These are phyloP conservation scores for Sphecodes monilicornis DNA, from an alignment of 2,888 invertebrate species.

Conservation along the genomic window DNA sequence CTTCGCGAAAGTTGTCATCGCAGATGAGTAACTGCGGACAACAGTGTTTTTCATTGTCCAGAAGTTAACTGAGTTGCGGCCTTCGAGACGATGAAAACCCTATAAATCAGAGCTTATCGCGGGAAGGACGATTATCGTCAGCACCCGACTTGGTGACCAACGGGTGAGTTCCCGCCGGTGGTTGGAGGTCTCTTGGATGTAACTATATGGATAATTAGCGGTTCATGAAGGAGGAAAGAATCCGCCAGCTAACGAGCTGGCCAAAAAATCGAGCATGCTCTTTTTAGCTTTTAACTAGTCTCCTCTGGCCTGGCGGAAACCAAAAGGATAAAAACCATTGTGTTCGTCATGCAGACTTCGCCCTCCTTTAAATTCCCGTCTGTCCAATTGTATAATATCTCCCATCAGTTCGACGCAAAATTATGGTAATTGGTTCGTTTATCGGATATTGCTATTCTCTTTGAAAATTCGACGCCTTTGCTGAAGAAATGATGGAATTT, in stretches of 20 bases:
- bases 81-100: constrained; percentile 48
- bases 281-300: constrained; percentile 42
- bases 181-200: constrained; percentile 28
- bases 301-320: not conserved
- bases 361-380: not conserved
- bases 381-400: not conserved
- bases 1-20: constrained; percentile 9
- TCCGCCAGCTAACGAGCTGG: constrained; percentile 64
- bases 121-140: constrained; percentile 64
- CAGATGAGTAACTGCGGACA: constrained; percentile 37
- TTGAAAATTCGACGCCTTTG: too few species aligned
- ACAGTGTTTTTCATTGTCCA: constrained; percentile 53
- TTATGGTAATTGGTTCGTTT: not conserved
- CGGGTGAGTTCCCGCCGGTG: not conserved
- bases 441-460: not conserved
- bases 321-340: constrained; percentile 33
- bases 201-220: constrained; percentile 66
- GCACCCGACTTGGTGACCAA: constrained; percentile 26
- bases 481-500: too few species aligned
- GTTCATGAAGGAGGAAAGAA: constrained; percentile 56
- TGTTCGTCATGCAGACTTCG: not conserved
- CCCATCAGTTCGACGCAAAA: not conserved
- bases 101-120: constrained; percentile 67
- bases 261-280: constrained; percentile 56
- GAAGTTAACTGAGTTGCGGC: constrained; percentile 35